Conservation (phyloP, 2,113 vertebrate genomes). For the Pyrgilauda ruficollis region DNA sequence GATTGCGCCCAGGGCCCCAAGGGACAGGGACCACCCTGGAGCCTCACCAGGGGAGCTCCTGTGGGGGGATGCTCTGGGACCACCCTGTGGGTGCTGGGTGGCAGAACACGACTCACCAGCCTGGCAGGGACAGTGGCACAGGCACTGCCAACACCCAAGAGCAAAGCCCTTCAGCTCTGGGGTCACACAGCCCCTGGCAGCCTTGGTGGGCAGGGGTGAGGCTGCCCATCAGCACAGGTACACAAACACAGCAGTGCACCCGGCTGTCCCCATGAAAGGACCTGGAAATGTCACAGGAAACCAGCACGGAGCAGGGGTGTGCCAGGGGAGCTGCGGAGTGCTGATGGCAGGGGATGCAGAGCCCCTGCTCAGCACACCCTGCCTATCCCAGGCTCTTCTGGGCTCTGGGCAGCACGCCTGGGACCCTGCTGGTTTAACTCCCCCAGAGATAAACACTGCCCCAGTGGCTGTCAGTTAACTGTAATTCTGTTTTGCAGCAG, state of each 20-base stretch:
- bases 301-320: fast-evolving
- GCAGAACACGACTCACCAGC: background rate
- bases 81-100: background rate
- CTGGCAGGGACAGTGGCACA: background rate
- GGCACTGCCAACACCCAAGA: background rate
- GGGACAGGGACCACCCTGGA: background rate
- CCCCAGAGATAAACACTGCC: background rate
- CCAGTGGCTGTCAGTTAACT: background rate
- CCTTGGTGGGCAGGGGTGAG: background rate
- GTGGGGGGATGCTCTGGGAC: background rate
- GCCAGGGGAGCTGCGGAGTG: background rate
- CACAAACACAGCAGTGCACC: background rate
- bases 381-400: background rate
- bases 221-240: background rate
- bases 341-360: too few species aligned
- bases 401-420: background rate
- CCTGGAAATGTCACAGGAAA: background rate
- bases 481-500: background rate
- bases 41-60: background rate
- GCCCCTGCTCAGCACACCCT: background rate
- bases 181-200: background rate
- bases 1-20: too few species aligned
- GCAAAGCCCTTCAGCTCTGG: background rate
- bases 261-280: background rate
- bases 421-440: background rate